phyloP scores from a whole-genome alignment of 1,140 invertebrate species.

The Diabrotica virgifera region DNA sequence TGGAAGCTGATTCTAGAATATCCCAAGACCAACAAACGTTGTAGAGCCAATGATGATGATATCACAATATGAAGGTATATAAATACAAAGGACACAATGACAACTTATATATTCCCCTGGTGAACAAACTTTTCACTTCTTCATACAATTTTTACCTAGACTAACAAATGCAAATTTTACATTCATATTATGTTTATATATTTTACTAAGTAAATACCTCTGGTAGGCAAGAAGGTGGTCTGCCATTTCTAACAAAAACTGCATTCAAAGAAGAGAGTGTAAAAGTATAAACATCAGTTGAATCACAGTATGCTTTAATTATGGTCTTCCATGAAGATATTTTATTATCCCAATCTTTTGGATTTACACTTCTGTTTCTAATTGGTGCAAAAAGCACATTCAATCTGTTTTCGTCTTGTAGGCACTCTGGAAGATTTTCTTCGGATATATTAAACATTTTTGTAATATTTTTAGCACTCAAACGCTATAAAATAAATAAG shows the following conservation, averaged over 20 bases:
- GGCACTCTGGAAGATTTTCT: slow-evolving; percentile 46
- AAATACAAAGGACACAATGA: too few species aligned
- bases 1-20: too few species aligned
- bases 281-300: slow-evolving; percentile 44
- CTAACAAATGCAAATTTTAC: too few species aligned
- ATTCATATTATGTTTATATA: too few species aligned
- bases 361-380: slow-evolving; percentile 49
- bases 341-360: slow-evolving; percentile 53
- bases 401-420: slow-evolving; percentile 52
- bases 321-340: slow-evolving; percentile 52
- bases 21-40: too few species aligned
- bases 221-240: slow-evolving; percentile 46
- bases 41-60: too few species aligned
- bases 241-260: slow-evolving; percentile 48
- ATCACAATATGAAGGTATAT: too few species aligned
- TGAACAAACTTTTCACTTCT: too few species aligned
- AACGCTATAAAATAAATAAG: too few species aligned
- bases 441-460: slow-evolving; percentile 37
- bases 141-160: too few species aligned
- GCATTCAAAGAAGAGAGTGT: slow-evolving; percentile 41
- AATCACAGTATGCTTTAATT: slow-evolving; percentile 48
- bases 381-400: slow-evolving; percentile 52
- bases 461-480: not conserved
- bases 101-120: too few species aligned
- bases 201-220: slow-evolving; percentile 36